Conservation (phyloP, 1,140 invertebrate species). For the Diachasmimorpha longicaudata region DNA sequence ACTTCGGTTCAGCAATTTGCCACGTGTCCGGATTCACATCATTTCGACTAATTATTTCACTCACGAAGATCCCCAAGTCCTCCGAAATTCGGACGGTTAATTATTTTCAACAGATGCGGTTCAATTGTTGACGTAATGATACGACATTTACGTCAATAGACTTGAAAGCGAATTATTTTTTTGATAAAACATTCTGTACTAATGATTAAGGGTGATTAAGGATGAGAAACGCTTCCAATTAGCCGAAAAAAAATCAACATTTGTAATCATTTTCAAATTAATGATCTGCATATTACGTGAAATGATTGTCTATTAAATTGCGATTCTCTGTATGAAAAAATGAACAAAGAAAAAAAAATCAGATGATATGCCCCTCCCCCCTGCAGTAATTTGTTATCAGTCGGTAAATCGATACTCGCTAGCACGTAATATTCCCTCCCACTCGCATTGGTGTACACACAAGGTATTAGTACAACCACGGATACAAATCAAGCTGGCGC, state of each 20-base stretch:
- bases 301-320: not conserved
- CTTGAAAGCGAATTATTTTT: too few species aligned
- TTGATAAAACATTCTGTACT: too few species aligned
- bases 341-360: not conserved
- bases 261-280: too few species aligned
- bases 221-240: not conserved
- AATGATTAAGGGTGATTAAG: too few species aligned
- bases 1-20: not conserved
- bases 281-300: too few species aligned
- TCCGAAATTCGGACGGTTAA: not conserved
- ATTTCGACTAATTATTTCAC: not conserved
- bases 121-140: not conserved
- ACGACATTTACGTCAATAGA: not conserved
- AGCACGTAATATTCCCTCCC: not conserved
- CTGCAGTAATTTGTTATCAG: not conserved
- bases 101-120: not conserved
- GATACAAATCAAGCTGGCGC: slow-evolving; percentile 23
- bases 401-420: not conserved
- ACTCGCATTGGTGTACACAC: not conserved
- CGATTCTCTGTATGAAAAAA: not conserved
- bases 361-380: not conserved
- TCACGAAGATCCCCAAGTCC: not conserved
- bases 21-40: not conserved
- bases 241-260: too few species aligned
- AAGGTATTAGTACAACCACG: not conserved